phyloP scores from a whole-genome alignment of 2,888 invertebrate genomes.

The Melanotus villosus region DNA sequence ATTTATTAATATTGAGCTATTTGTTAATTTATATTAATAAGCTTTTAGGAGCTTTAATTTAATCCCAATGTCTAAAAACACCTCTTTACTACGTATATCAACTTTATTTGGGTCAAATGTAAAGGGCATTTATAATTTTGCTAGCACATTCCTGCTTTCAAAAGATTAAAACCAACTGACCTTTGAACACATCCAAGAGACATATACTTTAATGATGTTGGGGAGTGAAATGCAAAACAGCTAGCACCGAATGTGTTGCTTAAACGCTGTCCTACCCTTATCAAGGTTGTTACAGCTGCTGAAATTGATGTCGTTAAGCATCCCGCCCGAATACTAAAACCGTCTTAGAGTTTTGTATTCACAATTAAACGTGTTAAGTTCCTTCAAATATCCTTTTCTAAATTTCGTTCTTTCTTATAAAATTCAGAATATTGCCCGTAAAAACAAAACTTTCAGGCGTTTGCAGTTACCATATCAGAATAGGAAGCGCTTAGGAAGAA shows the following conservation, averaged over 20 bases:
- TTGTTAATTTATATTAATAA: too few relatives aligned
- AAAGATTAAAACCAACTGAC: slow-evolving; percentile 39
- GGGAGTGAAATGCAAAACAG: slow-evolving; percentile 48
- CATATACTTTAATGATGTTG: slow-evolving; percentile 52
- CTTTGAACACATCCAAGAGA: slow-evolving; percentile 42
- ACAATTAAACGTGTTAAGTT: slow-evolving; percentile 39
- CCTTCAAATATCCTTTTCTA: slow-evolving; percentile 28
- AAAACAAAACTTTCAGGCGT: too few relatives aligned
- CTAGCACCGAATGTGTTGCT: slow-evolving; percentile 53
- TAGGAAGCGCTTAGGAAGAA: too few relatives aligned
- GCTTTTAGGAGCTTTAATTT: too few relatives aligned
- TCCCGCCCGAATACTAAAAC: slow-evolving; percentile 50
- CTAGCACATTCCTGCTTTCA: slow-evolving; percentile 16
- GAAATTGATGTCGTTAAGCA: slow-evolving; percentile 55
- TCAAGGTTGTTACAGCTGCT: slow-evolving; percentile 54
- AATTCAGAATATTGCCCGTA: not conserved
- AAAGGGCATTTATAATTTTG: slow-evolving; percentile 3
- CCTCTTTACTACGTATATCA: not conserved
- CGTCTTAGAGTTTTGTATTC: slow-evolving; percentile 42
- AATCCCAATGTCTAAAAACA: too few relatives aligned
- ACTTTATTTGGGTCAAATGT: not conserved
- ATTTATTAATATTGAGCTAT: too few relatives aligned
- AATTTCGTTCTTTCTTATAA: slow-evolving; percentile 21
- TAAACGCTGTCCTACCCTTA: slow-evolving; percentile 54
- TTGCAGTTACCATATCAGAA: too few relatives aligned